Evolutionary conservation across 2,113 vertebrate genomes (phyloP).

Genomic region (Micromys minutus): DNA sequence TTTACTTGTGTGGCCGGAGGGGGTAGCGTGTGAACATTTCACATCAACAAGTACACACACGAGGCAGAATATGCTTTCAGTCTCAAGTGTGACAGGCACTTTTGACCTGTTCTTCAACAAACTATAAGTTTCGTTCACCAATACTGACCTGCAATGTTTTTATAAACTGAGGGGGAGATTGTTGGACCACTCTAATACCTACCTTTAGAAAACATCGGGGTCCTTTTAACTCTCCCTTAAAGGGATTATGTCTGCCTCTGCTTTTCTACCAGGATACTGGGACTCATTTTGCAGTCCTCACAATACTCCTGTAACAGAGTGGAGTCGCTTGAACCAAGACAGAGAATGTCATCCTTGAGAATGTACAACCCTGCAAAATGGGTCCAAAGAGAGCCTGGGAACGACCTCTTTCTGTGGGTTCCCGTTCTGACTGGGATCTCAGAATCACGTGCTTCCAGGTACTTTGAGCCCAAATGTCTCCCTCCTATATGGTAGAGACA

Average conservation of each 20-base stretch:
- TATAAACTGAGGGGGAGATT: slow-evolving; percentile 5
- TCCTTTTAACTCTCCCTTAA: not conserved
- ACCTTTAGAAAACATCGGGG: not conserved
- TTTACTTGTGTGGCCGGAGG: slow-evolving; percentile 64
- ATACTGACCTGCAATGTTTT: not conserved
- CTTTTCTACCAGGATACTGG: not conserved
- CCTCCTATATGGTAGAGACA: not conserved
- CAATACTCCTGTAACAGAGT: not conserved
- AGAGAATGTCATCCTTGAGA: not conserved
- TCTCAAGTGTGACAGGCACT: not conserved
- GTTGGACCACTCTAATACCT: not conserved
- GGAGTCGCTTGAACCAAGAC: not conserved
- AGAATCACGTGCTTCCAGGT: not conserved
- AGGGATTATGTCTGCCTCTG: not conserved
- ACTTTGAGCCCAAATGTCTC: not conserved
- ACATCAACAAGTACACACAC: slow-evolving; percentile 49
- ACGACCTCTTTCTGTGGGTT: not conserved
- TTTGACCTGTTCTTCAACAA: not conserved
- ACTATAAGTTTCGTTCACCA: not conserved
- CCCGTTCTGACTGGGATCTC: not conserved
- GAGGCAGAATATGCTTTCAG: not conserved
- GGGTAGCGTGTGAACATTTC: not conserved
- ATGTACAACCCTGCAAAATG: not conserved
- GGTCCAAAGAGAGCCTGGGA: not conserved
- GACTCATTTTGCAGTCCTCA: not conserved